Base-by-base conservation (phyloP, 2,113 vertebrate genomes). In the Probosciger aterrimus region DNA sequence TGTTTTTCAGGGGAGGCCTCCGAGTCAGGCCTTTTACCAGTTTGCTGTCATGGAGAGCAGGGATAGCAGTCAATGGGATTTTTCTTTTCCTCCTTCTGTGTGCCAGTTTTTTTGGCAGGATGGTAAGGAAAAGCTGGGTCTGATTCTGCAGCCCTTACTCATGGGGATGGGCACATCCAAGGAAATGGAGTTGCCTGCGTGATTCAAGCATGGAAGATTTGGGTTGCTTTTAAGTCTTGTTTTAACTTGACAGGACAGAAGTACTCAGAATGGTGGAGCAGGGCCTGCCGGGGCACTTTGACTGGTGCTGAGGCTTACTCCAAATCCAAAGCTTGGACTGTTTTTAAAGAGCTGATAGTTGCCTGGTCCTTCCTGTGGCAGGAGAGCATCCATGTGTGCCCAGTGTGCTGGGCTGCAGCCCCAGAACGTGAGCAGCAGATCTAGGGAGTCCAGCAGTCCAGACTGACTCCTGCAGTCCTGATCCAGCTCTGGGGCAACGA, bases 61-160 rank as follows among this genome's bases (percentile, higher is more conserved):
- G 74, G 65, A 5, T 62, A 86, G 75, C 88, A 75, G 76, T 78
- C 39, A 79, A 62, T 64, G 50, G 46, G 77, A 9, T 62, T 77
- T 62, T 62, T 62, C 59, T 93, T 62, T 16, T 68, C 53, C 77
- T 53, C 59, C 60, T 69, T 64, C 46, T 35, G 49, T 46, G 18
- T 53, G 64, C 14, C 11, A 5, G 9, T 81, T 53, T 39, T 73
- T 86, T 87, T 87, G 81, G 60, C 76, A 90, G 64, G 41, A 14
- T 4, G 57, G 67, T 37, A 23, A 78, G 69, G 86, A 82, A 71
- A 65, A 91, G 86, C 92, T n/a, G 25, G 88, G 69, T 67, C 68
- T 78, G 57, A 64, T 79, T 68, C 55, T 88, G 44, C 37, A 79
- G 86, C 73, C 57, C 52, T 97, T 96, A 90, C 92, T 97, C 95